Conservation (phyloP, 2,113 vertebrate species). For the Lepidothrix coronata region DNA sequence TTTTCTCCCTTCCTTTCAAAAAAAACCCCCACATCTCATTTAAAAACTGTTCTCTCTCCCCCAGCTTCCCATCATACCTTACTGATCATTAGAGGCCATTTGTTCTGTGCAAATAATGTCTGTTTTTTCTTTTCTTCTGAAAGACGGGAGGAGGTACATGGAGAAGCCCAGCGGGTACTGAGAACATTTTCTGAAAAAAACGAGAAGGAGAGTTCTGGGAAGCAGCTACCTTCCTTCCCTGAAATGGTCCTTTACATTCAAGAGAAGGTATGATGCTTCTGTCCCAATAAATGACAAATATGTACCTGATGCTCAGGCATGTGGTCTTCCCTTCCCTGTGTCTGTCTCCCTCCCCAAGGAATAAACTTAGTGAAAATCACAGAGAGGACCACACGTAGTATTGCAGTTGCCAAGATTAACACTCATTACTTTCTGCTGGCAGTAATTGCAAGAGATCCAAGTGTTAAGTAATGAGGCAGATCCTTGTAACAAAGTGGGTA, state of each 20-base stretch:
- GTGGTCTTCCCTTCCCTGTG: background rate
- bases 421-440: background rate
- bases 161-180: constrained; percentile 88
- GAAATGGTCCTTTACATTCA: constrained; percentile 96
- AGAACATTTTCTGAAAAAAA: constrained; percentile 80
- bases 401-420: background rate
- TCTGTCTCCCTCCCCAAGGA: background rate
- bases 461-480: background rate
- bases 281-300: background rate
- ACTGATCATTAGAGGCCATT: background rate
- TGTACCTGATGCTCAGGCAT: background rate
- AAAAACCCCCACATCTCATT: fast-evolving
- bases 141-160: constrained; percentile 93
- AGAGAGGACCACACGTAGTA: background rate
- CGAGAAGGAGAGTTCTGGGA: constrained; percentile 83
- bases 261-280: constrained; percentile 84
- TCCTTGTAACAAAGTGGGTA: background rate
- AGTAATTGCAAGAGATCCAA: background rate
- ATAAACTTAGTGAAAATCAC: background rate
- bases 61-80: background rate
- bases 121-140: constrained; percentile 29
- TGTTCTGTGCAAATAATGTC: background rate
- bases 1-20: background rate
- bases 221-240: constrained; percentile 92
- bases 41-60: background rate